phyloP scores from a whole-genome alignment of 2,888 invertebrate species.

The Thereva unica region DNA sequence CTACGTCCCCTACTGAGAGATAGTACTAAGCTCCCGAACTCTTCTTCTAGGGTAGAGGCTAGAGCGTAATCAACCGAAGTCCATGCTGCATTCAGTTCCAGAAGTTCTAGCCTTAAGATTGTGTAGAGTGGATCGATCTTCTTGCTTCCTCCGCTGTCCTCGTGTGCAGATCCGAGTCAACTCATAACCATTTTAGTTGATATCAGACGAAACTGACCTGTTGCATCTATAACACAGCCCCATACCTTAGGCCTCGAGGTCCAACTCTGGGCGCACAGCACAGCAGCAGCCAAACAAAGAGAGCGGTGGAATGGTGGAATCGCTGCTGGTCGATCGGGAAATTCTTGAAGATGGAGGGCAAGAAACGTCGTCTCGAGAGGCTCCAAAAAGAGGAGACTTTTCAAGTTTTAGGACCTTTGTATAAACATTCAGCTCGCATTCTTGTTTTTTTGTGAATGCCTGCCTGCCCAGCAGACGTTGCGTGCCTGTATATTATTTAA shows the following conservation, averaged over 20 bases:
- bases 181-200: constrained; percentile 12
- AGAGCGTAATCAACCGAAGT: too few relatives aligned
- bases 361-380: background rate
- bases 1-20: too few relatives aligned
- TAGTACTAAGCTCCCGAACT: too few relatives aligned
- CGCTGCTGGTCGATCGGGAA: background rate
- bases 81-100: too few relatives aligned
- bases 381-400: constrained; percentile 26
- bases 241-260: too few relatives aligned
- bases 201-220: background rate
- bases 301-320: background rate
- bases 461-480: constrained; percentile 49
- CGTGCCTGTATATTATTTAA: constrained; percentile 58
- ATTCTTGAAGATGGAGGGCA: constrained; percentile 10
- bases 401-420: constrained; percentile 36
- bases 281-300: background rate
- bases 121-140: background rate
- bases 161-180: constrained; percentile 1
- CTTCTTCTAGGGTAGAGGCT: too few relatives aligned
- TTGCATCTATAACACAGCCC: too few relatives aligned
- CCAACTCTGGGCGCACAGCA: too few relatives aligned
- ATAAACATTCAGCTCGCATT: constrained; percentile 40
- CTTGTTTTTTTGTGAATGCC: constrained; percentile 39
- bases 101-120: background rate
- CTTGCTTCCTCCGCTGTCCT: constrained; percentile 1